These are phyloP conservation scores for Delphinus delphis DNA, from an alignment of 2,113 vertebrate species.

Conservation along the genomic window DNA sequence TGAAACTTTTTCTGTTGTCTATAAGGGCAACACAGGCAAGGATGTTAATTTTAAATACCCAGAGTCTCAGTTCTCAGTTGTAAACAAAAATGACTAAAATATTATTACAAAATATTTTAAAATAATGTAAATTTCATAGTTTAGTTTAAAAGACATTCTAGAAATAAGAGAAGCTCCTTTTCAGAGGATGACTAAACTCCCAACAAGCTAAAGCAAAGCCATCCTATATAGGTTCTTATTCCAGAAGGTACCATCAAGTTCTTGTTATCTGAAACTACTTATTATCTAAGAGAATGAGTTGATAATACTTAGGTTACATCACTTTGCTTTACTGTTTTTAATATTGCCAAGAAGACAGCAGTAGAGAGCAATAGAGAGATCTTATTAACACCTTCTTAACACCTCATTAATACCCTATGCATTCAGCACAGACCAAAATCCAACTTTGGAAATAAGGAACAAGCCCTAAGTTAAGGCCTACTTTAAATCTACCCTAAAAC, in stretches of 20 bases:
- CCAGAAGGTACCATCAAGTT: neutral
- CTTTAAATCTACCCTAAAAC: neutral
- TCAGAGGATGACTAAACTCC: neutral
- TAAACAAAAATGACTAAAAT: constrained; percentile 89
- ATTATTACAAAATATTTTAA: neutral
- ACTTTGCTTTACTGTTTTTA: neutral
- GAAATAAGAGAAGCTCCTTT: neutral
- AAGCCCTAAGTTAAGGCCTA: neutral
- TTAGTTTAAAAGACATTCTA: neutral
- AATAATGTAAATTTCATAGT: neutral
- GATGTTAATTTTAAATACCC: constrained; percentile 72
- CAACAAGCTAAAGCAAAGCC: neutral
- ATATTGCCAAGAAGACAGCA: neutral
- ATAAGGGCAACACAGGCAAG: constrained; percentile 90
- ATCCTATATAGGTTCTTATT: neutral
- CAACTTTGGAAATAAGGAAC: neutral
- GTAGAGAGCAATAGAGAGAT: neutral
- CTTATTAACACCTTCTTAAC: neutral
- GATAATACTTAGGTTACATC: neutral
- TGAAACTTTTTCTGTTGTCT: constrained; percentile 92
- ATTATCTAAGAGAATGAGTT: neutral
- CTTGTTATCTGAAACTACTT: neutral
- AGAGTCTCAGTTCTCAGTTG: constrained; percentile 89
- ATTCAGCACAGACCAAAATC: neutral
- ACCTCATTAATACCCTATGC: neutral